phyloP scores from a whole-genome alignment of 2,888 invertebrate species.

The Vanessa cardui region DNA sequence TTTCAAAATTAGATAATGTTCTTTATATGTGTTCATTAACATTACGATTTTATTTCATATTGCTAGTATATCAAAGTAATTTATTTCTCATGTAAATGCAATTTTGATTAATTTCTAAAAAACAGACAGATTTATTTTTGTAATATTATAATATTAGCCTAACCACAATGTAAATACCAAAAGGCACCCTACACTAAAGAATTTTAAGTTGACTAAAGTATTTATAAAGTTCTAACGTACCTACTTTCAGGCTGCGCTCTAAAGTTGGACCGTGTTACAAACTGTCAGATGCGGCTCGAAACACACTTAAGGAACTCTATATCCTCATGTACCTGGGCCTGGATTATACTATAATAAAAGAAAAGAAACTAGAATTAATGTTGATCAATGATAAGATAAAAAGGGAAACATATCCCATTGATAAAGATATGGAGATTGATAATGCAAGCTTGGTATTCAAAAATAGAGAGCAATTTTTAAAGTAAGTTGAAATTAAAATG shows the following conservation, averaged over 20 bases:
- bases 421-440: constrained; percentile 58
- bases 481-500: constrained; percentile 49
- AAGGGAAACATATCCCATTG: constrained; percentile 66
- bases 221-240: neutral
- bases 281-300: constrained; percentile 57
- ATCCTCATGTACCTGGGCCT: constrained; percentile 74
- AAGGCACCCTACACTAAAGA: too few relatives aligned
- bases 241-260: constrained; percentile 55
- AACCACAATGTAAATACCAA: too few relatives aligned
- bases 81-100: too few relatives aligned
- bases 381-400: constrained; percentile 63
- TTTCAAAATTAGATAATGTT: too few relatives aligned
- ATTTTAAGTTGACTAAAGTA: too few relatives aligned
- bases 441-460: constrained; percentile 69
- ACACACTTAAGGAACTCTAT: constrained; percentile 63
- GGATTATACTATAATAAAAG: constrained; percentile 61
- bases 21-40: too few relatives aligned
- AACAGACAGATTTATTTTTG: too few relatives aligned
- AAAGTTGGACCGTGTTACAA: constrained; percentile 66
- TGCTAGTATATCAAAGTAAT: too few relatives aligned
- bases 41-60: too few relatives aligned
- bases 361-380: constrained; percentile 65
- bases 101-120: too few relatives aligned
- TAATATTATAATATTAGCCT: too few relatives aligned
- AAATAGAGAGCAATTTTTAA: constrained; percentile 62